Percentiles rank a stretch among this genome's conserved stretches.
These are phyloP conservation scores for Pionites leucogaster DNA, from an alignment of 2,113 vertebrate genomes.

Conservation along the genomic window DNA sequence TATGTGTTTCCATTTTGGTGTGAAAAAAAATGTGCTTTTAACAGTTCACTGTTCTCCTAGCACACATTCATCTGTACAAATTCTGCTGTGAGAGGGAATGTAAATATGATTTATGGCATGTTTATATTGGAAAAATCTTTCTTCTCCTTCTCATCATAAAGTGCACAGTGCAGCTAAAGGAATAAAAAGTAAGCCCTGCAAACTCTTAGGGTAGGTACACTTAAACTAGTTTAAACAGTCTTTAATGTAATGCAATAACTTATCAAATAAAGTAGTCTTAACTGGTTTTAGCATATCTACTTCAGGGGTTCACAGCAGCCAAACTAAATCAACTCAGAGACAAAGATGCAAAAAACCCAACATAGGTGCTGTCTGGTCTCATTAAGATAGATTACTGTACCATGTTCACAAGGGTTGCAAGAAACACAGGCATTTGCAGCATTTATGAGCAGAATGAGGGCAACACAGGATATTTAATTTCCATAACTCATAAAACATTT, in stretches of 20 bases:
- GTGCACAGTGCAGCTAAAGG: neutral
- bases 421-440: neutral
- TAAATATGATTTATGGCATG: conserved; percentile 34
- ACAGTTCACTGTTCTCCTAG: neutral
- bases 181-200: conserved; percentile 26
- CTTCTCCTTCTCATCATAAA: neutral
- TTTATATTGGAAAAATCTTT: conserved; percentile 37
- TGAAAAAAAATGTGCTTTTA: neutral
- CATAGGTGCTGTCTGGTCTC: neutral
- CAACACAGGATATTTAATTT: neutral
- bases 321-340: neutral
- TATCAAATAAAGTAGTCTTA: conserved; percentile 19
- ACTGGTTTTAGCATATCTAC: neutral
- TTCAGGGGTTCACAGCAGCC: neutral
- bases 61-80: neutral
- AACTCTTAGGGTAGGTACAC: neutral
- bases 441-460: neutral
- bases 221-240: conserved; percentile 21
- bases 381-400: neutral
- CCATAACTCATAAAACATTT: neutral
- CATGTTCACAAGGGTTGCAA: neutral
- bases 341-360: neutral
- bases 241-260: neutral
- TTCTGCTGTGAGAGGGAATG: neutral
- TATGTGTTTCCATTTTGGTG: conserved; percentile 13